Conservation (phyloP, 2,113 vertebrate genomes). For the Benthochromis sp. region DNA sequence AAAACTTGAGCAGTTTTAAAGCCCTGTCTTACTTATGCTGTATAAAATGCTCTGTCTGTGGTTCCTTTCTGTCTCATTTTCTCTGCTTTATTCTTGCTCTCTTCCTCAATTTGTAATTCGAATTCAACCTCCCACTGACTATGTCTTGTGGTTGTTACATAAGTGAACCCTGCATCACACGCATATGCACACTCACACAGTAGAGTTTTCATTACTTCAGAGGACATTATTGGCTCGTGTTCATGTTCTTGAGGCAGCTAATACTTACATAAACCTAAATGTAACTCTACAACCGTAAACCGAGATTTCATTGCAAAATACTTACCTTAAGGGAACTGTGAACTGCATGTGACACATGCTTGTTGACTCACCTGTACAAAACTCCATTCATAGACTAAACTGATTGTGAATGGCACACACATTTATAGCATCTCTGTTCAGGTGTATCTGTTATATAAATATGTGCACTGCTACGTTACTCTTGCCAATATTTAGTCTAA, state of each 20-base stretch:
- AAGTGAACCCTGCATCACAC: constrained; percentile 14
- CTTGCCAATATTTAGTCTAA: neutral
- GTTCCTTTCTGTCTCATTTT: neutral
- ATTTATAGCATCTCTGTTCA: neutral
- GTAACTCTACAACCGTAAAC: neutral
- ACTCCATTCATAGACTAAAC: neutral
- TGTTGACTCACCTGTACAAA: neutral
- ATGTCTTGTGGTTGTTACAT: constrained; percentile 26
- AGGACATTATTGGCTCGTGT: neutral
- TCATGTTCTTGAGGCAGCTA: neutral
- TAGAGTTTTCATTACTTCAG: neutral
- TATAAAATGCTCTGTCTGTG: neutral
- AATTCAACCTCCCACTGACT: constrained; percentile 19
- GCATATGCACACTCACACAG: neutral
- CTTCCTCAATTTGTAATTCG: constrained; percentile 7
- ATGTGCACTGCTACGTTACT: neutral
- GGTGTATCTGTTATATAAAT: neutral
- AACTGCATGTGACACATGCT: neutral
- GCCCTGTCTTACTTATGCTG: neutral
- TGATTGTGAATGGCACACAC: neutral
- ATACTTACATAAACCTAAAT: neutral
- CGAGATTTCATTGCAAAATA: neutral
- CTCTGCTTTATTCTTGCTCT: constrained; percentile 14
- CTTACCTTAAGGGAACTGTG: neutral
- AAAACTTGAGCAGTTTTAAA: neutral